Percentiles rank a stretch among this genome's conserved stretches.
Evolutionary conservation across 1,140 invertebrate species (phyloP).

Genomic region (Cydia pomonella): DNA sequence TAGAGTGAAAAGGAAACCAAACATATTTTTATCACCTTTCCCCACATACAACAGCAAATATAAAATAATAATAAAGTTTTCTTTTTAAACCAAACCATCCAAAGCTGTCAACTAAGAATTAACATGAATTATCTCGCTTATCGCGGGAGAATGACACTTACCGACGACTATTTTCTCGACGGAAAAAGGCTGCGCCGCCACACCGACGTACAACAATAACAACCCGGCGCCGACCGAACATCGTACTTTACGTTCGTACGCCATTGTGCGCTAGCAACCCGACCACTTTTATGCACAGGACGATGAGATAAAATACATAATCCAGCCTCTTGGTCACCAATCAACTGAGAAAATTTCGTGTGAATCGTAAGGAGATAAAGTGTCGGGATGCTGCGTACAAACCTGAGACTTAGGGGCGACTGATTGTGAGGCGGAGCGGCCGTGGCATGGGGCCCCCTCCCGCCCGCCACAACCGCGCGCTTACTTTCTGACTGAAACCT

Average conservation of each 20-base stretch:
- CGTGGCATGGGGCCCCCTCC: conserved; percentile 55
- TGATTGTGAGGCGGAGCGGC: conserved; percentile 54
- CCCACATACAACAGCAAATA: not conserved
- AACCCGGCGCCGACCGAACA: conserved; percentile 47
- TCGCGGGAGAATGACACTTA: conserved; percentile 47
- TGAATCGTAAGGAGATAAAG: conserved; percentile 48
- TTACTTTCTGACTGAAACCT: conserved; percentile 48
- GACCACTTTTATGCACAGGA: not conserved
- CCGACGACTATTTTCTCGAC: conserved; percentile 72
- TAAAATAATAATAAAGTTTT: conserved; percentile 6
- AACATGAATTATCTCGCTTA: not conserved
- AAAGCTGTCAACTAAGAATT: conserved; percentile 10
- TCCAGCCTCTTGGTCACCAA: not conserved
- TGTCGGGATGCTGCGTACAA: conserved; percentile 69
- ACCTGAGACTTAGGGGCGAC: conserved; percentile 75
- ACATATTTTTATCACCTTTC: conserved; percentile 38
- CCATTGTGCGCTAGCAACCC: conserved; percentile 8
- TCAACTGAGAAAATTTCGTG: conserved; percentile 39
- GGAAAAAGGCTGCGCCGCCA: conserved; percentile 61
- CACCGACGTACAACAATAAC: conserved; percentile 59
- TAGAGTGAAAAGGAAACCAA: conserved; percentile 53
- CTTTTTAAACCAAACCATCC: not conserved
- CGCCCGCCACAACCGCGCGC: conserved; percentile 48
- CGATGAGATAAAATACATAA: not conserved
- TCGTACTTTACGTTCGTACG: conserved; percentile 2